These are phyloP conservation scores for Dichetophora obliterata DNA, from an alignment of 2,888 invertebrate genomes.

Conservation along the genomic window DNA sequence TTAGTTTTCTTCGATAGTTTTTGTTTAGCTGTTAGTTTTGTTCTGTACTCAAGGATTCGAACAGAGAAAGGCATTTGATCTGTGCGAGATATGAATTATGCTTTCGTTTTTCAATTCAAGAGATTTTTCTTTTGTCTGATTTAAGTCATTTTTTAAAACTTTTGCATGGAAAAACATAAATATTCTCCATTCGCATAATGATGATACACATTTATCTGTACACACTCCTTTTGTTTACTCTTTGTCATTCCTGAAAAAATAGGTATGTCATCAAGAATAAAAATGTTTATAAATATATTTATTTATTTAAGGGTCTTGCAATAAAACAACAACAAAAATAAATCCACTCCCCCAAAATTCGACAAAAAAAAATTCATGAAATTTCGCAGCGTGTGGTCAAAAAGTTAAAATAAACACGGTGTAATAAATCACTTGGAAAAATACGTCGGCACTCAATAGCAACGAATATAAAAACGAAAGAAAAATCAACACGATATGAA, in stretches of 20 bases:
- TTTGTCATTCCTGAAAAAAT: background rate
- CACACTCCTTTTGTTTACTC: background rate
- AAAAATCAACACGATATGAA: background rate
- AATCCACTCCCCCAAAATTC: background rate
- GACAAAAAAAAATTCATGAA: slow-evolving; percentile 21
- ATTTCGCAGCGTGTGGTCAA: slow-evolving; percentile 26
- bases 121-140: no score
- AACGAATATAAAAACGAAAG: background rate
- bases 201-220: no score
- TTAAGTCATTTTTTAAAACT: no score
- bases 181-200: no score
- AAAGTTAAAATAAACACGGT: slow-evolving; percentile 21
- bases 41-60: no score
- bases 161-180: no score
- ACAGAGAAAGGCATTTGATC: no score
- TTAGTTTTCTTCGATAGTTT: no score
- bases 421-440: slow-evolving; percentile 32
- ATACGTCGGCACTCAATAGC: slow-evolving; percentile 11
- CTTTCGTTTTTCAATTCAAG: no score
- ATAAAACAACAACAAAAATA: no score
- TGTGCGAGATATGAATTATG: no score
- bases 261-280: background rate
- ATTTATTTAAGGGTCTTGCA: background rate
- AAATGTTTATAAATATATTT: background rate
- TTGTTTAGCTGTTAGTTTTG: no score